These are phyloP conservation scores for Meleagris gallopavo DNA, from an alignment of 2,113 vertebrate species.

Conservation along the genomic window DNA sequence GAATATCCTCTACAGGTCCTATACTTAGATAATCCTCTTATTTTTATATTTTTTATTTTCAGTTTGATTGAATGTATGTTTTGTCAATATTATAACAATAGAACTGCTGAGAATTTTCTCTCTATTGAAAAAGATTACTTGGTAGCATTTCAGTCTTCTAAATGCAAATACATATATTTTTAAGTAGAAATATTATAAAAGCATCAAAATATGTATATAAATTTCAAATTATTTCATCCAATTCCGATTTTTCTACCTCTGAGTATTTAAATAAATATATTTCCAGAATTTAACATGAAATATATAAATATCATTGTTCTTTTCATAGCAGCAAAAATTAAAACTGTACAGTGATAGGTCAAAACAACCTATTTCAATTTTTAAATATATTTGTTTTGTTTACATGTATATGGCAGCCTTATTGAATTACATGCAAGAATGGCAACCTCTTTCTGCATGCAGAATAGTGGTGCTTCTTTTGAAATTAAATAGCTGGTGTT, in stretches of 20 bases:
- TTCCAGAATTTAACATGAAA: background rate
- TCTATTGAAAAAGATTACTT: background rate
- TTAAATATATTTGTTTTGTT: background rate
- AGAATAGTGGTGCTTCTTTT: background rate
- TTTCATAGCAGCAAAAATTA: background rate
- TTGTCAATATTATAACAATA: background rate
- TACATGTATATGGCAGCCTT: background rate
- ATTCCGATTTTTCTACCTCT: background rate
- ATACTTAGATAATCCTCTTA: background rate
- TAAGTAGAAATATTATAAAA: background rate
- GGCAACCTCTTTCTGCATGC: background rate
- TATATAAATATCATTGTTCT: too few species aligned
- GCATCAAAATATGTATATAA: background rate
- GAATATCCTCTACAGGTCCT: background rate
- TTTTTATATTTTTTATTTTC: background rate
- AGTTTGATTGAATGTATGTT: background rate
- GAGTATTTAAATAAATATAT: background rate
- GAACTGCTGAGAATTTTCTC: background rate
- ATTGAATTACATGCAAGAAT: background rate
- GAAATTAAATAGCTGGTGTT: background rate
- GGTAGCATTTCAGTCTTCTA: background rate
- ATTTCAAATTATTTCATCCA: background rate
- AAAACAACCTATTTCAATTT: background rate
- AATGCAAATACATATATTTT: background rate
- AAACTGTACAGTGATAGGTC: background rate